Conservation (phyloP, 2,113 vertebrate genomes). For the Perognathus longimembris region DNA sequence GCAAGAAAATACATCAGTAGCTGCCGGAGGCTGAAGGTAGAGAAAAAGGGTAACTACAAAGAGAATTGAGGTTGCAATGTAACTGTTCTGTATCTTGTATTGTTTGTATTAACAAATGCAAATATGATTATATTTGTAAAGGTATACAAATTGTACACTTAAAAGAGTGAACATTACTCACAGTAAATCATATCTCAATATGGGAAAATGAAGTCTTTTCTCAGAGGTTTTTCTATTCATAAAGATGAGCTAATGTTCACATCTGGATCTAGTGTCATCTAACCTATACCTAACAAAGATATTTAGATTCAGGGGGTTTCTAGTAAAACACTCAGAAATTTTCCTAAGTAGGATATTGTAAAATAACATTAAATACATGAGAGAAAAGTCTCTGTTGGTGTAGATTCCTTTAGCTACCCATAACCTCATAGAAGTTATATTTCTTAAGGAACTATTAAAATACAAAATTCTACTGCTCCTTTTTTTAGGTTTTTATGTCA, state of each 20-base stretch:
- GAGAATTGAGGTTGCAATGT: too few species aligned
- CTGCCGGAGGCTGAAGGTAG: not conserved
- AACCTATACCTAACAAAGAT: conserved; percentile 26
- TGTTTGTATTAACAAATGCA: not conserved
- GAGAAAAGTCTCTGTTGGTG: not conserved
- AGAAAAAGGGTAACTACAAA: not conserved
- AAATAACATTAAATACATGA: conserved; percentile 36
- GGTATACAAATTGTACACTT: not conserved
- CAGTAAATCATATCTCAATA: conserved; percentile 9
- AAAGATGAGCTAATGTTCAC: not conserved
- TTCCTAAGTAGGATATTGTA: conserved; percentile 30
- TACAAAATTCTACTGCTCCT: conserved; percentile 20
- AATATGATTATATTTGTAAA: not conserved
- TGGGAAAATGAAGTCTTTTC: not conserved
- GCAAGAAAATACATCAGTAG: not conserved
- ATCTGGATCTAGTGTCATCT: not conserved
- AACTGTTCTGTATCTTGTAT: not conserved
- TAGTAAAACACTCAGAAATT: not conserved
- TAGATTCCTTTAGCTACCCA: not conserved
- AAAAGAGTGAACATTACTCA: conserved; percentile 3
- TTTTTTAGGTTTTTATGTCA: not conserved
- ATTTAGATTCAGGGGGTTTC: not conserved
- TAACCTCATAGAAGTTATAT: not conserved
- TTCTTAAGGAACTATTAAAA: not conserved
- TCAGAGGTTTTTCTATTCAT: conserved; percentile 10